Conservation (phyloP, 2,797 vertebrate genomes). For the Babyrousa celebensis region DNA sequence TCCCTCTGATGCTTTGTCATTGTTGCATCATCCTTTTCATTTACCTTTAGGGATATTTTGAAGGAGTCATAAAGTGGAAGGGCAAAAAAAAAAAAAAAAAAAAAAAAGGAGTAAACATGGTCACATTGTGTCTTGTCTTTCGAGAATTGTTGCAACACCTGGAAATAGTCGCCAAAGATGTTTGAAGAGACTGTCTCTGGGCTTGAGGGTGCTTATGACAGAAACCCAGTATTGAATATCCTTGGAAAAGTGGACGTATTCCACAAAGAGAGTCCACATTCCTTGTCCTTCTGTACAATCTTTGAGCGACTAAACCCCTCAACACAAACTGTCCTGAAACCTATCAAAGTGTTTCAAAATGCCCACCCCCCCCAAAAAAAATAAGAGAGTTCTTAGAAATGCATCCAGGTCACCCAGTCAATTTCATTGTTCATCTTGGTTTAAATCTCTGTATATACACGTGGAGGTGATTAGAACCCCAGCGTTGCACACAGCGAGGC, state of each 20-base stretch:
- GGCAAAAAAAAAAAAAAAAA: background rate
- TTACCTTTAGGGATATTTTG: constrained; percentile 58
- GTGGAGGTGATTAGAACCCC: constrained; percentile 37
- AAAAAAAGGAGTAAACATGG: background rate
- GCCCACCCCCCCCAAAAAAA: constrained; percentile 22
- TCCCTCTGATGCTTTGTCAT: constrained; percentile 30
- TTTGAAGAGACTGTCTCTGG: constrained; percentile 79
- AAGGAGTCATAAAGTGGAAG: constrained; percentile 50
- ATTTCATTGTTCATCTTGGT: constrained; percentile 37
- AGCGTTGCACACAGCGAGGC: constrained; percentile 35
- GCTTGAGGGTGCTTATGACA: constrained; percentile 62
- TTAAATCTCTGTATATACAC: constrained; percentile 45
- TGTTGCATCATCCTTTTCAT: background rate
- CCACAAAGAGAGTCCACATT: constrained; percentile 62
- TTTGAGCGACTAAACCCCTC: constrained; percentile 5
- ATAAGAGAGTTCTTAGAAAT: constrained; percentile 44
- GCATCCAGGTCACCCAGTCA: background rate
- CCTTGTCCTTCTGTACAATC: constrained; percentile 69
- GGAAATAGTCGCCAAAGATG: constrained; percentile 89
- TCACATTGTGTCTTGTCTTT: constrained; percentile 81
- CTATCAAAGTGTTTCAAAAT: constrained; percentile 48
- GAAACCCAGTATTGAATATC: constrained; percentile 72
- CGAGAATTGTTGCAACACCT: constrained; percentile 66
- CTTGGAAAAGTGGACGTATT: constrained; percentile 11
- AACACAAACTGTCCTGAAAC: constrained; percentile 34